A percentile compares a stretch with the other conserved stretches of the same genome.
Evolutionary conservation across 2,888 invertebrate genomes (phyloP).

Genomic region (Yponomeuta sedellus): DNA sequence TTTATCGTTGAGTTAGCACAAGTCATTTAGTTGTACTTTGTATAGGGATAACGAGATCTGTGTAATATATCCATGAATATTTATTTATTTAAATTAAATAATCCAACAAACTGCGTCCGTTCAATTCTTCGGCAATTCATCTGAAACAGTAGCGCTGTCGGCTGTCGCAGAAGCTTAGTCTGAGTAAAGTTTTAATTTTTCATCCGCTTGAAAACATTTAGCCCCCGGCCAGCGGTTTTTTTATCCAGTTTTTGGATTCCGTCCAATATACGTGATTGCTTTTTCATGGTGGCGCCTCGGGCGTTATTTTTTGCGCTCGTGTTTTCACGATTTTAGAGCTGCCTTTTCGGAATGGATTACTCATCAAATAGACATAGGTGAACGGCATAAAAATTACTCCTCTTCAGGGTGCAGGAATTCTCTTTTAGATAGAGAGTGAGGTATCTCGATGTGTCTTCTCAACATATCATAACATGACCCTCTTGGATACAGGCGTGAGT

Average conservation of each 20-base stretch:
- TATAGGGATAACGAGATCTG: no score
- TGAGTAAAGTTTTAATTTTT: not conserved
- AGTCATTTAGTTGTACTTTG: no score
- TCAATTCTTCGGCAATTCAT: not conserved
- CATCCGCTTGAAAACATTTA: constrained; percentile 1
- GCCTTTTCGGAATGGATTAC: not conserved
- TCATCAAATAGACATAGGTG: not conserved
- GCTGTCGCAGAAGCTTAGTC: not conserved
- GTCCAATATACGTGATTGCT: constrained; percentile 22
- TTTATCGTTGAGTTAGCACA: no score
- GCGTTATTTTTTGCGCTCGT: constrained; percentile 2
- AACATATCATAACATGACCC: no score
- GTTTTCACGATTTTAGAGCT: not conserved
- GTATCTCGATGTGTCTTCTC: no score
- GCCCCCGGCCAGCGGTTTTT: constrained; percentile 15
- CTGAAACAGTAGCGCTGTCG: not conserved
- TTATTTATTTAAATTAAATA: no score
- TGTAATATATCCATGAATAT: no score
- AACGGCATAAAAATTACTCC: no score
- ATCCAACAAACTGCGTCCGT: not conserved
- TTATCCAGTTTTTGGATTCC: constrained; percentile 17
- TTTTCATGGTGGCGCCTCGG: not conserved
- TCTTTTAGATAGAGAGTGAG: no score
- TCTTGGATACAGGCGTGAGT: no score
- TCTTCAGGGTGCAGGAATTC: no score